phyloP scores from a whole-genome alignment of 2,797 vertebrate species.

The Silurus lanzhouensis region DNA sequence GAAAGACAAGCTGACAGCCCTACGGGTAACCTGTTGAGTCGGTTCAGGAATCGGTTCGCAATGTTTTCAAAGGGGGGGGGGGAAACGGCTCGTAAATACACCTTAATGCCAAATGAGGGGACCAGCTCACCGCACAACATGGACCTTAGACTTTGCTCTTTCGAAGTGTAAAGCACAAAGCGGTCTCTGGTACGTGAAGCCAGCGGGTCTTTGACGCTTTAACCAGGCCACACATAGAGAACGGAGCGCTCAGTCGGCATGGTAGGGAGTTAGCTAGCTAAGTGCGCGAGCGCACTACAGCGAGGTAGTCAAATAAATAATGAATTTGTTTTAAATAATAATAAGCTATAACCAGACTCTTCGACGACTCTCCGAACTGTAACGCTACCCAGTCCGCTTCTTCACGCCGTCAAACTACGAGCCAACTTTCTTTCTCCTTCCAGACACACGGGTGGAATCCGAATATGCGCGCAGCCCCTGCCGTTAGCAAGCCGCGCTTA shows the following conservation, averaged over 20 bases:
- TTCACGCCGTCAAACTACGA: background rate
- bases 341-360: background rate
- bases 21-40: slow-evolving; percentile 23
- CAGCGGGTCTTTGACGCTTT: background rate
- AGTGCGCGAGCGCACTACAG: slow-evolving; percentile 27
- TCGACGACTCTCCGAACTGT: background rate
- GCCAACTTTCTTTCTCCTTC: background rate
- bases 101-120: background rate
- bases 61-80: background rate
- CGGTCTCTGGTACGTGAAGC: background rate
- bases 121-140: background rate
- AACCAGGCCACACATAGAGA: slow-evolving; percentile 13
- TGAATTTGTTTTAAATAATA: no score
- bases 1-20: no score
- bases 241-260: slow-evolving; percentile 7
- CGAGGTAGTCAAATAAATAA: slow-evolving; percentile 20
- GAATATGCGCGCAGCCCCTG: background rate
- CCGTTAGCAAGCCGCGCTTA: slow-evolving; percentile 32
- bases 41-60: slow-evolving; percentile 11
- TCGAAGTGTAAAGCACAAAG: background rate
- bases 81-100: background rate
- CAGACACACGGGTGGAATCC: background rate
- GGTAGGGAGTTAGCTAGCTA: slow-evolving; percentile 4
- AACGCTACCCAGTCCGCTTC: background rate
- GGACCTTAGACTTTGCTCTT: background rate